A percentile compares a stretch with the other conserved stretches of the same genome.
Conservation (phyloP, 2,113 vertebrate genomes). For the Calcarius ornatus region DNA sequence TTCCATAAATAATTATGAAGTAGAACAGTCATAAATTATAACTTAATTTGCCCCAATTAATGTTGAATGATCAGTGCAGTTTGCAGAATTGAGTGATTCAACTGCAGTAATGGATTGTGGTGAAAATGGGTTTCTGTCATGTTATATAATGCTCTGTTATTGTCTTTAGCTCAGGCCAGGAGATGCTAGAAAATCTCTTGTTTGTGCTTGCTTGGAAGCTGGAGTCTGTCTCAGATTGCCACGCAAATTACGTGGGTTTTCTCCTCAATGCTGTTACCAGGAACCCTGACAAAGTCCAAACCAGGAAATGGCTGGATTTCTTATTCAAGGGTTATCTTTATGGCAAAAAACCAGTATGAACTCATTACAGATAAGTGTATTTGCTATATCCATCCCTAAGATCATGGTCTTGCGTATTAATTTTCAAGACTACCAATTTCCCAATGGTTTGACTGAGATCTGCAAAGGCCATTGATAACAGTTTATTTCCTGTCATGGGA, state of each 20-base stretch:
- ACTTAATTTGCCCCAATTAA: conserved; percentile 46
- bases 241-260: conserved; percentile 11
- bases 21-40: conserved; percentile 26
- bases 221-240: neutral
- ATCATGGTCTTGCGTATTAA: neutral
- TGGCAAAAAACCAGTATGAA: neutral
- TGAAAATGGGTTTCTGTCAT: neutral
- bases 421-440: conserved; percentile 1
- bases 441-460: neutral
- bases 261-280: conserved; percentile 23
- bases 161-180: conserved; percentile 24
- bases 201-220: neutral
- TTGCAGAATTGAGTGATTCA: conserved; percentile 41
- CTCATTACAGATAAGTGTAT: conserved; percentile 8
- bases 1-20: conserved; percentile 31
- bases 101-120: conserved; percentile 11
- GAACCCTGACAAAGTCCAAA: conserved; percentile 18
- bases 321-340: conserved; percentile 25
- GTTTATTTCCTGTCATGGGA: conserved; percentile 27
- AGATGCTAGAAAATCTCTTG: neutral
- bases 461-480: conserved; percentile 43
- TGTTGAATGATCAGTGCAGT: conserved; percentile 12
- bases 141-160: conserved; percentile 9
- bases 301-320: conserved; percentile 34
- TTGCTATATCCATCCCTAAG: neutral